Conservation (phyloP, 1,140 invertebrate species). For the Chrysopa pallens region DNA sequence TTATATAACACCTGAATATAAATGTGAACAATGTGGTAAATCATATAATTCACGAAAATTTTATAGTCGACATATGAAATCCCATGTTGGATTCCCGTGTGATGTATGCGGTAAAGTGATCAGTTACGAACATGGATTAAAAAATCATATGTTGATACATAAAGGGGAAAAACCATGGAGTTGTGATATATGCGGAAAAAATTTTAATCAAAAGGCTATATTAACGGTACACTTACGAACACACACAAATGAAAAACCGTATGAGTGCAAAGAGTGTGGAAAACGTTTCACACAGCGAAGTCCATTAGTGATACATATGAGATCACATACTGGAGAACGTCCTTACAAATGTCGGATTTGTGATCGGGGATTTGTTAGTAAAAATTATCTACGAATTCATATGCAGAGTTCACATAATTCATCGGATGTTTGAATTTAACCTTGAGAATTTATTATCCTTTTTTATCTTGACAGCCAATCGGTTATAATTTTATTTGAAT, state of each 20-base stretch:
- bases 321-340: slow-evolving; percentile 19
- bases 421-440: background rate
- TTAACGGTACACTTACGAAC: slow-evolving; percentile 21
- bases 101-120: slow-evolving; percentile 34
- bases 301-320: slow-evolving; percentile 34
- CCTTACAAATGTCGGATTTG: slow-evolving; percentile 17
- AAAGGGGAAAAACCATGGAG: slow-evolving; percentile 27
- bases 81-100: slow-evolving; percentile 14
- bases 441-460: too few relatives aligned
- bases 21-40: slow-evolving; percentile 7
- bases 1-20: background rate
- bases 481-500: too few relatives aligned
- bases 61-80: slow-evolving; percentile 4
- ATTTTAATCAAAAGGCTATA: slow-evolving; percentile 30
- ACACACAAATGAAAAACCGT: slow-evolving; percentile 28
- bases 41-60: slow-evolving; percentile 2
- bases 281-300: slow-evolving; percentile 34
- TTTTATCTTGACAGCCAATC: too few relatives aligned
- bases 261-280: slow-evolving; percentile 19
- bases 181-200: slow-evolving; percentile 30
- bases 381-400: background rate
- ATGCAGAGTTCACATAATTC: background rate
- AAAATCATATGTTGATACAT: slow-evolving; percentile 39
- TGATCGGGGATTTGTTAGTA: slow-evolving; percentile 10
- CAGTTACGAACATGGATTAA: slow-evolving; percentile 34